Evolutionary conservation across 2,797 vertebrate species (phyloP).

Genomic region (Morus bassanus): DNA sequence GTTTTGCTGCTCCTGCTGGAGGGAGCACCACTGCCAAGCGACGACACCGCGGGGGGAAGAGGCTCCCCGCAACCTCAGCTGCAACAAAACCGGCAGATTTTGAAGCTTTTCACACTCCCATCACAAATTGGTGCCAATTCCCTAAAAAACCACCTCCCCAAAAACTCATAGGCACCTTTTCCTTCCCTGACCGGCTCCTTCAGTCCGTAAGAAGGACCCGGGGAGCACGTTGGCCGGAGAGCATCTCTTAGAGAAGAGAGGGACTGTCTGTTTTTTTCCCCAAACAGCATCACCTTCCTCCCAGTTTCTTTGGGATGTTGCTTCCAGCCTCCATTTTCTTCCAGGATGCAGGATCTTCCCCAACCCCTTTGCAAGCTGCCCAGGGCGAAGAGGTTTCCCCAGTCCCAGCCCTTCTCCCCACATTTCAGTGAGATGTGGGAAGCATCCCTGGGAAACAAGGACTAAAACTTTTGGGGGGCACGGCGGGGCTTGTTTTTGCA

Average conservation of each 20-base stretch:
- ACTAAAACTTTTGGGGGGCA: no score
- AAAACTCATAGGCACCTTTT: not conserved
- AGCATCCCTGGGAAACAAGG: not conserved
- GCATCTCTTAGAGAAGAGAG: not conserved
- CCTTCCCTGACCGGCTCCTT: accelerated
- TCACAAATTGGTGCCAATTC: not conserved
- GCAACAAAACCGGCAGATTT: accelerated
- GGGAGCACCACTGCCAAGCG: not conserved
- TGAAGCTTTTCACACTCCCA: not conserved
- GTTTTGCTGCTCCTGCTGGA: not conserved
- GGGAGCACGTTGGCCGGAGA: not conserved
- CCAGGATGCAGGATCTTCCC: not conserved
- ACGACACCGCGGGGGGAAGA: not conserved
- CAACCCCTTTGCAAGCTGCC: not conserved
- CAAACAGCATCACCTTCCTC: not conserved
- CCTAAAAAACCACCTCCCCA: accelerated
- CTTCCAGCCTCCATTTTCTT: not conserved
- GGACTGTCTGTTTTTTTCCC: not conserved
- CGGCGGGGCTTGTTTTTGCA: not conserved
- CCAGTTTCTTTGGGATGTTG: not conserved
- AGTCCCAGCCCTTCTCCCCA: not conserved
- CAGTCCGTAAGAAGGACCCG: accelerated
- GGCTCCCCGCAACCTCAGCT: not conserved
- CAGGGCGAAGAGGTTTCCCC: not conserved
- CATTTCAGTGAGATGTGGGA: not conserved